Evolutionary conservation across 2,888 invertebrate genomes (phyloP).

Genomic region (Drosophila bunnanda): DNA sequence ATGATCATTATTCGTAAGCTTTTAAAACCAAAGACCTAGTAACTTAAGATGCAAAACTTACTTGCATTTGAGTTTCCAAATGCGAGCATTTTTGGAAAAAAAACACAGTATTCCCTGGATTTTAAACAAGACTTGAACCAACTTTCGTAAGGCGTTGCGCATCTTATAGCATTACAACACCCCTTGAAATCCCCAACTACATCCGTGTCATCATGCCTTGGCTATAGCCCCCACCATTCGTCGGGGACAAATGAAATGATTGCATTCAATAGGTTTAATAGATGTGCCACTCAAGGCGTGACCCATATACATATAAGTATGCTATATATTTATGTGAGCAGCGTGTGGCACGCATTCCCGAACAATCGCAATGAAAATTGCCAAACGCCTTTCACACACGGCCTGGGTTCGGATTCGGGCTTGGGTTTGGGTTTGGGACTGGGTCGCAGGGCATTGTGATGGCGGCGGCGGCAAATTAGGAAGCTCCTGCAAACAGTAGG

Average conservation of each 20-base stretch:
- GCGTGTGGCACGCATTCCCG: constrained; percentile 24
- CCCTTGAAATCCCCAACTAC: background rate
- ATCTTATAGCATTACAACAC: background rate
- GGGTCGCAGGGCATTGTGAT: constrained; percentile 44
- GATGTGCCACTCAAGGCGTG: constrained; percentile 65
- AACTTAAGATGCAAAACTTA: background rate
- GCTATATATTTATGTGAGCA: constrained; percentile 11
- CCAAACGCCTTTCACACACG: constrained; percentile 41
- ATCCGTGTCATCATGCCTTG: background rate
- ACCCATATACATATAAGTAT: constrained; percentile 51
- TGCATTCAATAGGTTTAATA: constrained; percentile 61
- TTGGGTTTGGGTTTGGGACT: background rate
- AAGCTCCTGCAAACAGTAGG: constrained; percentile 65
- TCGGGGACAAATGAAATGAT: constrained; percentile 57
- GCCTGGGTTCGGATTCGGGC: background rate
- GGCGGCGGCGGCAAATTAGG: constrained; percentile 74
- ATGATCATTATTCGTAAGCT: background rate
- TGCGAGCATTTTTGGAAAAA: no score
- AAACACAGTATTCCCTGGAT: no score
- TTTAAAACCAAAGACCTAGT: no score
- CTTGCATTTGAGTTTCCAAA: background rate
- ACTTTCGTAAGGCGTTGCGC: background rate
- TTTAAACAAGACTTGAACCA: no score
- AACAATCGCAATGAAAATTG: constrained; percentile 68
- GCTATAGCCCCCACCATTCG: background rate